These are phyloP conservation scores for Aphis gossypii DNA, from an alignment of 1,140 invertebrate genomes.

Conservation along the genomic window DNA sequence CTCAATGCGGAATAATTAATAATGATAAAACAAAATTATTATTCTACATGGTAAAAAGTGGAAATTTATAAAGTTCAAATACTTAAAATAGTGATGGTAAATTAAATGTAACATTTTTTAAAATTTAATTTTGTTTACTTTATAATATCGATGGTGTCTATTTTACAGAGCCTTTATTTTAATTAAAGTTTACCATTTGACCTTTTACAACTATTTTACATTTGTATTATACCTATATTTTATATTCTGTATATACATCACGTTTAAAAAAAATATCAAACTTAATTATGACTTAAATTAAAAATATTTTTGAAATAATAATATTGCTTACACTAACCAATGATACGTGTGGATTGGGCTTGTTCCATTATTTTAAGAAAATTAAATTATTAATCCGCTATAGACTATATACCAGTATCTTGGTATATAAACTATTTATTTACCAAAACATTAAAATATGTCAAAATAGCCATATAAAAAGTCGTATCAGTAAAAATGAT, in stretches of 20 bases:
- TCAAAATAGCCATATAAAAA: too few species aligned
- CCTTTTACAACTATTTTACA: neutral
- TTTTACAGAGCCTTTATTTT: neutral
- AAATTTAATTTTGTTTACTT: neutral
- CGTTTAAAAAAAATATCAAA: neutral
- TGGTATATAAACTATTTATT: too few species aligned
- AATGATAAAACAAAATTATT: neutral
- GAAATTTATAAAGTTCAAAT: neutral
- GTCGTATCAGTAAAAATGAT: too few species aligned
- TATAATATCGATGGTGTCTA: neutral
- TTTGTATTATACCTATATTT: neutral
- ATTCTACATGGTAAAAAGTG: neutral
- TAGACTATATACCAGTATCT: too few species aligned
- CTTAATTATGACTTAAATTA: neutral
- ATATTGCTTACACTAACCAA: too few species aligned
- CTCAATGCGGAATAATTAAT: neutral
- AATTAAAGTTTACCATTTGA: neutral
- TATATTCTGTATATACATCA: neutral
- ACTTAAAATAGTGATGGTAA: neutral
- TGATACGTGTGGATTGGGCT: too few species aligned
- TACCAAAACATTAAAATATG: too few species aligned
- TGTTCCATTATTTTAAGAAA: too few species aligned
- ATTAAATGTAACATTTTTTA: too few species aligned
- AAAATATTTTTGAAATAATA: neutral
- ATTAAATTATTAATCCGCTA: too few species aligned